Conservation (phyloP, 2,113 vertebrate species). For the Solenodon paradoxus region DNA sequence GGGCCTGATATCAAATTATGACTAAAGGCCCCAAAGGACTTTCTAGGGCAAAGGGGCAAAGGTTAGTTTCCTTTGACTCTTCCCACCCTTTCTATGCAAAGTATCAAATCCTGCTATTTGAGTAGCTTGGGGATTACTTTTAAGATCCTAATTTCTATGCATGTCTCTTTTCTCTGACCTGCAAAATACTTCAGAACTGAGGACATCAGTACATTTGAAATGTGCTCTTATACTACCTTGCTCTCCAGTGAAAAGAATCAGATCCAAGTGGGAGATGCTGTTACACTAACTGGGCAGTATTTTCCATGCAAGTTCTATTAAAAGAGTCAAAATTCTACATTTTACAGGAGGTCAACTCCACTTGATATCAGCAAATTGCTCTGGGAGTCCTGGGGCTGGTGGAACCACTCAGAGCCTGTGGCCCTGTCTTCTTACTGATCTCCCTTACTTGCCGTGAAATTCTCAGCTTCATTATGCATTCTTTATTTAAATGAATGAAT, state of each 20-base stretch:
- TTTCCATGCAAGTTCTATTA: background rate
- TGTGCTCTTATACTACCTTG: background rate
- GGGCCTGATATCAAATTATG: background rate
- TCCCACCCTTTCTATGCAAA: background rate
- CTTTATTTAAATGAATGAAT: background rate
- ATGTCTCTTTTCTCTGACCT: background rate
- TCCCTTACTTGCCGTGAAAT: background rate
- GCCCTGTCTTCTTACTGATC: background rate
- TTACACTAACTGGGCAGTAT: background rate
- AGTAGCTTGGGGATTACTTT: background rate
- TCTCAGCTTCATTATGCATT: background rate
- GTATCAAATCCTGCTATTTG: background rate
- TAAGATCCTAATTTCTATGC: background rate
- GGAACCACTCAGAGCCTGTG: background rate
- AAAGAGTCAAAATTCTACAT: background rate
- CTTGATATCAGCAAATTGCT: background rate
- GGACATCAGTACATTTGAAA: constrained; percentile 32
- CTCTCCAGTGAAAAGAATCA: background rate
- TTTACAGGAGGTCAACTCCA: background rate
- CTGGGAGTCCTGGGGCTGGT: rapidly evolving
- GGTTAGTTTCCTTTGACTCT: background rate
- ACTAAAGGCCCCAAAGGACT: background rate
- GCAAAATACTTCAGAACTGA: background rate
- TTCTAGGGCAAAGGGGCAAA: background rate
- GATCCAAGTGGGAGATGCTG: background rate